A percentile compares a stretch with the other conserved stretches of the same genome.
Conservation (phyloP, 2,797 vertebrate species). For the Ctenosaura bakeri region DNA sequence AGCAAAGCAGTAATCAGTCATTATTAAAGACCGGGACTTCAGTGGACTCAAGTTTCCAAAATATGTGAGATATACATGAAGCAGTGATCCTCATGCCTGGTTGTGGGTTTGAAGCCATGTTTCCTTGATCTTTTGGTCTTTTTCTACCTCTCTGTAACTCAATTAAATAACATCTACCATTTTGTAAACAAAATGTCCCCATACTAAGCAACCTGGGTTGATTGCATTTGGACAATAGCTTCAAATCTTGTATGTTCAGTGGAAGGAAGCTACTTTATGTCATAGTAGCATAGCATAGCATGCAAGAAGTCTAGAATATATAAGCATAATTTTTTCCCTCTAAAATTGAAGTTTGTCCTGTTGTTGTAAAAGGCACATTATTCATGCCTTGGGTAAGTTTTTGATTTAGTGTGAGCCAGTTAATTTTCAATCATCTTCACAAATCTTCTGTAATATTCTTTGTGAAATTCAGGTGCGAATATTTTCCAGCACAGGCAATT, state of each 20-base stretch:
- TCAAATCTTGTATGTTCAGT: neutral
- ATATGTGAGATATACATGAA: neutral
- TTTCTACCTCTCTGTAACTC: no score
- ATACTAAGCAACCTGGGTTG: neutral
- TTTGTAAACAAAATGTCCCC: neutral
- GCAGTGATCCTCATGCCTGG: neutral
- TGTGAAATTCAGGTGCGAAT: slow-evolving; percentile 46
- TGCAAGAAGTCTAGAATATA: neutral
- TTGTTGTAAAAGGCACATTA: slow-evolving; percentile 18
- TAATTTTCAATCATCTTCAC: slow-evolving; percentile 46
- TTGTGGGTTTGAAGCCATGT: neutral
- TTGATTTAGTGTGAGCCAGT: neutral
- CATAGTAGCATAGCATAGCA: neutral
- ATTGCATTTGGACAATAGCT: neutral
- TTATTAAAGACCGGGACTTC: neutral
- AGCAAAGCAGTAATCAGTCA: neutral
- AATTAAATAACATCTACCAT: no score
- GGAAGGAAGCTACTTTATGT: neutral
- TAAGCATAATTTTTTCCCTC: neutral
- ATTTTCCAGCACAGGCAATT: slow-evolving; percentile 42
- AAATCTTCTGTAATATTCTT: slow-evolving; percentile 36
- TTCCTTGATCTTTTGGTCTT: neutral
- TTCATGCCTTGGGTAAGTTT: neutral
- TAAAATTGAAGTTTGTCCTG: slow-evolving; percentile 16
- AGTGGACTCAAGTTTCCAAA: neutral